A percentile compares a stretch with the other conserved stretches of the same genome.
Conservation (phyloP, 2,797 vertebrate species). For the Scomberomorus guttatus region DNA sequence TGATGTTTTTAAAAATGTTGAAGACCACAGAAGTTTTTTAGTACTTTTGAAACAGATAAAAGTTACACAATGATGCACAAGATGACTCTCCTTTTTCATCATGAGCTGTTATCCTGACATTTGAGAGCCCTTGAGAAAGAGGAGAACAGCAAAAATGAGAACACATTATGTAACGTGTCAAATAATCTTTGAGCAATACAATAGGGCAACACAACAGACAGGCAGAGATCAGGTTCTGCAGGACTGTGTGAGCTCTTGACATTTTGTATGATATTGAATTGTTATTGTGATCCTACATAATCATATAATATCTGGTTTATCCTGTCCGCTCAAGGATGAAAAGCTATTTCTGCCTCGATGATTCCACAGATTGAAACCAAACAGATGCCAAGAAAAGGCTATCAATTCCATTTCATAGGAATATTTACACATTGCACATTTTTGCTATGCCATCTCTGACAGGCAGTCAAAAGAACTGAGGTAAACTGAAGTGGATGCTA, state of each 20-base stretch:
- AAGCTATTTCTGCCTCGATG: conserved; percentile 68
- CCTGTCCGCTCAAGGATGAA: conserved; percentile 67
- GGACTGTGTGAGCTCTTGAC: conserved; percentile 48
- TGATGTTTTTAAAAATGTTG: neutral
- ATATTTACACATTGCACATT: conserved; percentile 49
- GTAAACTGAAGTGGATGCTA: conserved; percentile 37
- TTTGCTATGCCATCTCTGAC: conserved; percentile 29
- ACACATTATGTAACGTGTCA: conserved; percentile 69
- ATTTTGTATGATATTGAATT: conserved; percentile 60
- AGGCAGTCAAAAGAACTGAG: conserved; percentile 2
- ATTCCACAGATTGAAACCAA: conserved; percentile 72
- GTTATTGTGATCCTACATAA: conserved; percentile 69
- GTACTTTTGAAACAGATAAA: conserved; percentile 11
- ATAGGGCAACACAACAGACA: conserved; percentile 51
- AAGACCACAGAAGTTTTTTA: neutral
- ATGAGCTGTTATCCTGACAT: conserved; percentile 53
- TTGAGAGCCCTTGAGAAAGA: conserved; percentile 48
- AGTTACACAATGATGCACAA: conserved; percentile 25
- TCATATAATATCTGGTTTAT: conserved; percentile 77
- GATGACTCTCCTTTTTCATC: conserved; percentile 45
- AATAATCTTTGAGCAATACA: conserved; percentile 60
- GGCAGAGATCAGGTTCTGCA: conserved; percentile 43
- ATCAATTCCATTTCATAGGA: conserved; percentile 61
- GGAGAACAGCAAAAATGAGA: conserved; percentile 56
- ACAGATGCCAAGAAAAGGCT: conserved; percentile 64